phyloP scores from a whole-genome alignment of 2,113 vertebrate species.

The Gallinago media region DNA sequence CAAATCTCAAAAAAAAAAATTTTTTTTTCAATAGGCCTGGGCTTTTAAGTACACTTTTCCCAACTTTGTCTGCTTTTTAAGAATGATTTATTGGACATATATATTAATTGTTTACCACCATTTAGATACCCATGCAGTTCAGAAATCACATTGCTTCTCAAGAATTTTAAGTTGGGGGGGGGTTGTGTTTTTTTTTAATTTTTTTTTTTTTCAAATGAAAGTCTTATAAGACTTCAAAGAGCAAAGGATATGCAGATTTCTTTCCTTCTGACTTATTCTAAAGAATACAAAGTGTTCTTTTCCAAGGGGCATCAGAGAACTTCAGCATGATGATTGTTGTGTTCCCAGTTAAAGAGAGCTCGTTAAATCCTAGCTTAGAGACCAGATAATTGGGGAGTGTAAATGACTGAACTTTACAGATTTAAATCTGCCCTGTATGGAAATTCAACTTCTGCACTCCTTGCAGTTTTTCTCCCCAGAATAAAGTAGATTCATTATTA shows the following conservation, averaged over 20 bases:
- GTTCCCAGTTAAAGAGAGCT: neutral
- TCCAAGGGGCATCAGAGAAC: neutral
- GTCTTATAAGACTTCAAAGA: neutral
- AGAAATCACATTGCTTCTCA: neutral
- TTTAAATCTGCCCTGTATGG: neutral
- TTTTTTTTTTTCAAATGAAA: neutral
- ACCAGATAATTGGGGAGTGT: neutral
- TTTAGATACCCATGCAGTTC: neutral
- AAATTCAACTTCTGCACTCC: neutral
- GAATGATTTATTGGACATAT: neutral
- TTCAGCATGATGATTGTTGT: neutral
- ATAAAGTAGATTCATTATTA: conserved; percentile 11
- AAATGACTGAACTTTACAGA: neutral
- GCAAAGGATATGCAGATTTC: neutral
- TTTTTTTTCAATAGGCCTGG: neutral
- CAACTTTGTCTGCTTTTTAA: neutral
- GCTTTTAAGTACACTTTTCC: neutral
- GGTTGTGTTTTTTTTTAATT: neutral
- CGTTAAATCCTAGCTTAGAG: conserved; percentile 14
- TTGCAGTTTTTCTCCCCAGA: neutral
- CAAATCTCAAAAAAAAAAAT: neutral
- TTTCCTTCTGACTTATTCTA: neutral
- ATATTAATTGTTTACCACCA: neutral
- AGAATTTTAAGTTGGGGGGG: neutral
- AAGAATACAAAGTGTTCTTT: neutral